Evolutionary conservation across 2,113 vertebrate species (phyloP).

Genomic region (Pagrus major): DNA sequence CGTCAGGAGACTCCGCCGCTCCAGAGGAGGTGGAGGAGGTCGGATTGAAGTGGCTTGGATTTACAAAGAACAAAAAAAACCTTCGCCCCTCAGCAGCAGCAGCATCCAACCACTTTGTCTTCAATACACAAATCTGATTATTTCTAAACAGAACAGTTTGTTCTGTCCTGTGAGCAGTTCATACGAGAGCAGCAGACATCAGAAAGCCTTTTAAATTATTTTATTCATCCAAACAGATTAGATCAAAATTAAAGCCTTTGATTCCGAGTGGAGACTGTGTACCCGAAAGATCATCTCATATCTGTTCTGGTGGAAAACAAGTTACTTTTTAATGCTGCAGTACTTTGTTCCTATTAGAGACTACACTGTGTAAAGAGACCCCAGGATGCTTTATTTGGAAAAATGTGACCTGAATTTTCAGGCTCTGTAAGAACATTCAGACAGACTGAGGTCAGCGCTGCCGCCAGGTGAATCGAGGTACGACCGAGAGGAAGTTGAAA

Average conservation of each 20-base stretch:
- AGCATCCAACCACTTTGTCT: background rate
- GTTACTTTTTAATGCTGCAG: background rate
- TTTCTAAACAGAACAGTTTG: conserved; percentile 17
- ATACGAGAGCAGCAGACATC: background rate
- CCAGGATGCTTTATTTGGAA: background rate
- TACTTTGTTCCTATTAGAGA: background rate
- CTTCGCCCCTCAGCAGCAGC: background rate
- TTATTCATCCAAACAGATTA: conserved; percentile 28
- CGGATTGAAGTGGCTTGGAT: background rate
- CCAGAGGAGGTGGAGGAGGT: background rate
- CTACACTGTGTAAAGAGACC: background rate
- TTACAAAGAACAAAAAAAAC: background rate
- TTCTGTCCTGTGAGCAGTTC: background rate
- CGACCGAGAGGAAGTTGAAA: background rate
- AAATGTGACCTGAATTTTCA: conserved; percentile 28
- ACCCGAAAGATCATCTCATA: background rate
- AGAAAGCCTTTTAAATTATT: conserved; percentile 20
- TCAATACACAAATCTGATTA: conserved; percentile 23
- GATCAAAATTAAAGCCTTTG: conserved; percentile 10
- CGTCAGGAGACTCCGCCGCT: background rate
- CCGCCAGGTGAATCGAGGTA: background rate
- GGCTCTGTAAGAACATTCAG: conserved; percentile 7
- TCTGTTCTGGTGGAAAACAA: background rate
- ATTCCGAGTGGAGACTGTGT: background rate
- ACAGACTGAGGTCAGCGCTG: background rate